Evolutionary conservation across 1,140 invertebrate genomes (phyloP).

Genomic region (Ips typographus): DNA sequence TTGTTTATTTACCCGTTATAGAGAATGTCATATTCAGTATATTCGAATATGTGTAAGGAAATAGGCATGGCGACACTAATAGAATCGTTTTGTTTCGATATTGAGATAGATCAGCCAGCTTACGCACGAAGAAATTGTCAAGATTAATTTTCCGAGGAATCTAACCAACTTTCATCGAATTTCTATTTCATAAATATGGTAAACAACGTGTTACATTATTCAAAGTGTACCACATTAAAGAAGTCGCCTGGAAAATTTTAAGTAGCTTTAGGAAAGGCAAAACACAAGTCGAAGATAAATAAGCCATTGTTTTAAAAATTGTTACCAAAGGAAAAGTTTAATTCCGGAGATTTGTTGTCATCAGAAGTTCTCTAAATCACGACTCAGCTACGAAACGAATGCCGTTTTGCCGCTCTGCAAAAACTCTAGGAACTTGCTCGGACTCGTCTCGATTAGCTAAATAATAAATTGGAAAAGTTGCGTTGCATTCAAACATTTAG

Average conservation of each 20-base stretch:
- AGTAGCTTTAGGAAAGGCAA: too few species aligned
- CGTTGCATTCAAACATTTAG: constrained; percentile 32
- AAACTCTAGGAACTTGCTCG: constrained; percentile 32
- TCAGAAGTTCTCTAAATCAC: constrained; percentile 9
- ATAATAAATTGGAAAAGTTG: constrained; percentile 37
- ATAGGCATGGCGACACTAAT: constrained; percentile 20
- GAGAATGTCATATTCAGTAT: constrained; percentile 10
- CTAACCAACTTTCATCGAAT: constrained; percentile 6
- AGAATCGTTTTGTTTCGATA: constrained; percentile 24
- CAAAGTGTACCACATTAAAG: too few species aligned
- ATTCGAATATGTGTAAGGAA: constrained; percentile 7
- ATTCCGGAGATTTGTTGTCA: constrained; percentile 1
- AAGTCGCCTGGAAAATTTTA: too few species aligned
- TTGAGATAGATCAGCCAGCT: constrained; percentile 9
- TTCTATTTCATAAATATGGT: background rate
- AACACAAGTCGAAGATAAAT: too few species aligned
- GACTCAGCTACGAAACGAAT: constrained; percentile 30
- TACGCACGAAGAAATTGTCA: constrained; percentile 9
- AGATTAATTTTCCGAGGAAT: constrained; percentile 14
- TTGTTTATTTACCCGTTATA: constrained; percentile 24
- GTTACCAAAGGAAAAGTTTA: background rate
- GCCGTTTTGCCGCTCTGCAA: constrained; percentile 28
- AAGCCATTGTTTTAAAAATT: too few species aligned
- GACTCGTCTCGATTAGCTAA: constrained; percentile 32
- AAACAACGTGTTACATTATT: too few species aligned